A percentile compares a stretch with the other conserved stretches of the same genome.
Evolutionary conservation across 2,888 invertebrate species (phyloP).

Genomic region (Galeopsomyia nigrocyanea): DNA sequence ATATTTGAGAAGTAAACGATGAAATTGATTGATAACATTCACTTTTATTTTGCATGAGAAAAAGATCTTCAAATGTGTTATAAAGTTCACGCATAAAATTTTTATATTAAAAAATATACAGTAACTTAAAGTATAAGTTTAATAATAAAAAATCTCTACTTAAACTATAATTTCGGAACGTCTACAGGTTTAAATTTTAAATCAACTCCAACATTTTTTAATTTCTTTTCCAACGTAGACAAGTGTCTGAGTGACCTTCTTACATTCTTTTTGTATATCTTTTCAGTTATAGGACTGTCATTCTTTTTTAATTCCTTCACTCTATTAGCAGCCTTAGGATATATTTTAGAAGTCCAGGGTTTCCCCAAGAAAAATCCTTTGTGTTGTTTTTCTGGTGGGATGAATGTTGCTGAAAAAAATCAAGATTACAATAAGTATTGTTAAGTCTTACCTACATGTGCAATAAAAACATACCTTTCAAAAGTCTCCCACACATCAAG

Average conservation of each 20-base stretch:
- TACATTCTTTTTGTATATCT: conserved; percentile 67
- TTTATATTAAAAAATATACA: conserved; percentile 33
- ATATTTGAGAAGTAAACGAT: conserved; percentile 2
- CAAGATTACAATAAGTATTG: too few species aligned
- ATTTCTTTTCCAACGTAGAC: conserved; percentile 55
- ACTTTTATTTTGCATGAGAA: neutral
- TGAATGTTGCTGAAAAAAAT: conserved; percentile 73
- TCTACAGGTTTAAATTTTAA: conserved; percentile 56
- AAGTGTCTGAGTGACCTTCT: conserved; percentile 67
- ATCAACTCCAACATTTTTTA: conserved; percentile 60
- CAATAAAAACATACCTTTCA: conserved; percentile 78
- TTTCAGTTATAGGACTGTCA: conserved; percentile 68
- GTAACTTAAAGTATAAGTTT: conserved; percentile 28
- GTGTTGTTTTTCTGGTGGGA: conserved; percentile 78
- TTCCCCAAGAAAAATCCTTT: conserved; percentile 72
- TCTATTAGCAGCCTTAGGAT: conserved; percentile 68
- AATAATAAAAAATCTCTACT: conserved; percentile 21
- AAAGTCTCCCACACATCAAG: conserved; percentile 90
- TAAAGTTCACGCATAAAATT: conserved; percentile 29
- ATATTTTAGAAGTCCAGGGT: conserved; percentile 71
- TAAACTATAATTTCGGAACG: conserved; percentile 34
- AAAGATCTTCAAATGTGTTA: neutral
- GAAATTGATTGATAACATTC: conserved; percentile 2
- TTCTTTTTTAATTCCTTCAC: conserved; percentile 69
- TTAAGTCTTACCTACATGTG: too few species aligned